Evolutionary conservation across 2,113 vertebrate species (phyloP), one percentile per base, ranked within the genome.

Genomic region (Galemys pyrenaicus): DNA sequence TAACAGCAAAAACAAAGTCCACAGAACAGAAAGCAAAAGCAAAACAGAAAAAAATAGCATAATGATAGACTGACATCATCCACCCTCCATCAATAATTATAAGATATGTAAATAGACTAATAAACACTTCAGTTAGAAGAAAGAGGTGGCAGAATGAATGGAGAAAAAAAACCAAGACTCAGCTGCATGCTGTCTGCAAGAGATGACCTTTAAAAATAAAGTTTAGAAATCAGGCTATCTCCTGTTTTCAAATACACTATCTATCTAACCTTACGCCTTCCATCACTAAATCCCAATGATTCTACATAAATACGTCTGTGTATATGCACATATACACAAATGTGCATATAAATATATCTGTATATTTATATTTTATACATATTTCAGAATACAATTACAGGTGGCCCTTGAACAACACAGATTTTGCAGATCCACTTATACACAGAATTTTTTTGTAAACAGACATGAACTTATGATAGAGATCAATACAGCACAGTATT

Each of bases 81-180:
- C 15, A 64, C 67, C 67, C 11, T 32, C 13, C 13, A 46, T 39
- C 37, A 39, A 28, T 24, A 60, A 87, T 46, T 62, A 70, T 4
- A 84, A 44, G 89, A 91, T 95, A 68, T 64, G 22, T 46, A 64
- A 94, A 78, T 17, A 56, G 58, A 51, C 19, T 41, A 74, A 64
- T 41, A 74, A 64, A 89, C 32, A 79, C n/a, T 79, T 49, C 1
- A 86, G 51, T 67, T 46, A 87, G 88, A 94, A 92, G 73, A 71
- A 51, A 88, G 17, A 54, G 85, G 13, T 89, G 17, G 89, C 80
- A 79, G 35, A 81, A 78, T 70, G 7, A 32, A 68, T 65, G 15
- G n/a, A n/a, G n/a, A n/a, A n/a, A n/a, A 80, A 78, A 81, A 85
- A 92, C 20, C 6, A 82, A 95, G 28, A 79, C 70, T 80, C 37